A percentile compares a stretch with the other conserved stretches of the same genome.
Conservation (phyloP, 2,888 invertebrate genomes). For the Andrena trimmerana region DNA sequence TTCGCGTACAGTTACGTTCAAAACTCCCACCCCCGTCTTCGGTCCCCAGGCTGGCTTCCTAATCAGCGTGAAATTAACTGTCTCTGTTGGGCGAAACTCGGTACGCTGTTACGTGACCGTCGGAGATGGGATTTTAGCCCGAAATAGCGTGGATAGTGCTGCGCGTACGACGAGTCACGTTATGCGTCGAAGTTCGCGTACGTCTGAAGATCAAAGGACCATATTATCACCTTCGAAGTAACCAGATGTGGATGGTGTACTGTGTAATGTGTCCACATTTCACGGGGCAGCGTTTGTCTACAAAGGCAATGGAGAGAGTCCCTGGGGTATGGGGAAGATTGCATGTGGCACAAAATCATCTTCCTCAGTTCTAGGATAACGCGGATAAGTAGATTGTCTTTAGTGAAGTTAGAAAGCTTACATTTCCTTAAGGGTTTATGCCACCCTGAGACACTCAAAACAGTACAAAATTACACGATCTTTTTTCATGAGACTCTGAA, state of each 20-base stretch:
- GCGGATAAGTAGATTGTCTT: too few species aligned
- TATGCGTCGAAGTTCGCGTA: not conserved
- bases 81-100: conserved; percentile 36
- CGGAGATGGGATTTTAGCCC: conserved; percentile 40
- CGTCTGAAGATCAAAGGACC: conserved; percentile 40
- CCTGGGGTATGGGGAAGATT: too few species aligned
- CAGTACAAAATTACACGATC: too few species aligned
- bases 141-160: not conserved
- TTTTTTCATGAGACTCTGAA: too few species aligned
- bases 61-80: conserved; percentile 70
- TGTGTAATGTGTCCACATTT: not conserved
- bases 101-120: conserved; percentile 36
- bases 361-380: too few species aligned
- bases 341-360: too few species aligned
- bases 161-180: conserved; percentile 9
- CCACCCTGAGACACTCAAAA: too few species aligned
- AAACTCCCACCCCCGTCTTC: conserved; percentile 47
- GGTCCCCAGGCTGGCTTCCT: conserved; percentile 22
- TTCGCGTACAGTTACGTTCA: conserved; percentile 63
- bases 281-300: not conserved
- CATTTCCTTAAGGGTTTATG: too few species aligned
- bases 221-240: conserved; percentile 9
- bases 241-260: not conserved
- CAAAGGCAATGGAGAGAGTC: not conserved
- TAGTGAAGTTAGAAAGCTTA: too few species aligned